A percentile compares a stretch with the other conserved stretches of the same genome.
Conservation (phyloP, 2,113 vertebrate genomes). For the Ptilonorhynchus violaceus region DNA sequence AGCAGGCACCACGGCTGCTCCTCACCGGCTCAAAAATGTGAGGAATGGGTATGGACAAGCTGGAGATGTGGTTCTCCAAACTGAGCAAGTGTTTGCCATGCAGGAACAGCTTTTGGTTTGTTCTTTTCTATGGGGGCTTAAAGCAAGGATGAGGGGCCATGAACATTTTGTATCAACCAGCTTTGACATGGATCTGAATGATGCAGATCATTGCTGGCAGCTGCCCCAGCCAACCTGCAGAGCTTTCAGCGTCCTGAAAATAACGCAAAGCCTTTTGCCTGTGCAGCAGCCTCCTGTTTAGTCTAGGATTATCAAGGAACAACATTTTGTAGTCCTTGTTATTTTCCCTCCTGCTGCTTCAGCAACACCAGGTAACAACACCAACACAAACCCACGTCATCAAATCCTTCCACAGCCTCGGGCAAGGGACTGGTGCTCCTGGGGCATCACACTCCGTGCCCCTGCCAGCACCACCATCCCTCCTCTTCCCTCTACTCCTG, state of each 20-base stretch:
- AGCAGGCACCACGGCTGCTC: background rate
- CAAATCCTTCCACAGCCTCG: background rate
- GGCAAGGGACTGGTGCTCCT: background rate
- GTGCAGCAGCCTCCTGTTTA: background rate
- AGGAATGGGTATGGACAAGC: background rate
- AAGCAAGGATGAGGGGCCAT: fast-evolving
- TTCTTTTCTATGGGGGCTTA: background rate
- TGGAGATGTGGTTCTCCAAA: background rate
- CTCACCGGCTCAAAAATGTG: background rate
- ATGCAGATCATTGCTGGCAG: background rate
- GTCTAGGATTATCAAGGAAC: background rate
- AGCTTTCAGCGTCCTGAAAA: background rate
- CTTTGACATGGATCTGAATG: background rate
- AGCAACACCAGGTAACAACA: background rate
- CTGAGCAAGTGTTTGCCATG: background rate
- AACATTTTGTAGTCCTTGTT: background rate
- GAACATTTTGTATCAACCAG: background rate
- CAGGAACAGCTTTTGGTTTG: background rate
- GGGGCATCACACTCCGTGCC: background rate
- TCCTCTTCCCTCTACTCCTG: background rate
- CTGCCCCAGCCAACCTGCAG: slow-evolving; percentile 13
- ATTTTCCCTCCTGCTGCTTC: background rate
- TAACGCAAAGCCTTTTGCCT: background rate
- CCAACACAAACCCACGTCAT: background rate
- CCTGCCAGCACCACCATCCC: background rate